A percentile compares a stretch with the other conserved stretches of the same genome.
These are phyloP conservation scores for Parnassius mnemosyne DNA, from an alignment of 2,888 invertebrate genomes.

Conservation along the genomic window DNA sequence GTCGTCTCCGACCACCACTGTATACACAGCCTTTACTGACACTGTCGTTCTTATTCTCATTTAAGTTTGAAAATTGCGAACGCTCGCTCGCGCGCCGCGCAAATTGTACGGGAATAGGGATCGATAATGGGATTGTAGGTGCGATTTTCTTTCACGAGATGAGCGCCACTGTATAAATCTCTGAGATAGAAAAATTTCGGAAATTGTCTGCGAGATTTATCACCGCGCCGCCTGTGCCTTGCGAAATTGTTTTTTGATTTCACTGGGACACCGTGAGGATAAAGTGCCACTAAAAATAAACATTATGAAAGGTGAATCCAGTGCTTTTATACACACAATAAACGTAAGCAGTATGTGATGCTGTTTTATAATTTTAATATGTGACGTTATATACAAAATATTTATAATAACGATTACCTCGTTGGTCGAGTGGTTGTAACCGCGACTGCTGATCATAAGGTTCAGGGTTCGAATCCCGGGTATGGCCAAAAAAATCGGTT, in stretches of 20 bases:
- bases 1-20: background rate
- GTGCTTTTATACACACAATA: background rate
- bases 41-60: constrained; percentile 72
- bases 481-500: too few relatives aligned
- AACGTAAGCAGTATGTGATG: too few relatives aligned
- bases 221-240: constrained; percentile 47
- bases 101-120: constrained; percentile 76
- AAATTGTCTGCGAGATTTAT: constrained; percentile 74
- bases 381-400: too few relatives aligned
- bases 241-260: constrained; percentile 68
- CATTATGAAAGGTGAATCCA: background rate
- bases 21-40: constrained; percentile 11
- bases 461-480: too few relatives aligned
- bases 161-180: constrained; percentile 68
- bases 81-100: constrained; percentile 63
- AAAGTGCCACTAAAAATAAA: constrained; percentile 17
- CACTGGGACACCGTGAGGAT: constrained; percentile 40
- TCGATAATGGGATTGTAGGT: constrained; percentile 77
- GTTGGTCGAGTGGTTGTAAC: too few relatives aligned
- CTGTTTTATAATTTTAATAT: too few relatives aligned
- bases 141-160: constrained; percentile 70
- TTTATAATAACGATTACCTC: too few relatives aligned
- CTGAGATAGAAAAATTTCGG: constrained; percentile 75
- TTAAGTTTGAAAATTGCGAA: constrained; percentile 77
- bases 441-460: too few relatives aligned